These are phyloP conservation scores for Agonopterix arenella DNA, from an alignment of 2,888 invertebrate genomes.

Conservation along the genomic window DNA sequence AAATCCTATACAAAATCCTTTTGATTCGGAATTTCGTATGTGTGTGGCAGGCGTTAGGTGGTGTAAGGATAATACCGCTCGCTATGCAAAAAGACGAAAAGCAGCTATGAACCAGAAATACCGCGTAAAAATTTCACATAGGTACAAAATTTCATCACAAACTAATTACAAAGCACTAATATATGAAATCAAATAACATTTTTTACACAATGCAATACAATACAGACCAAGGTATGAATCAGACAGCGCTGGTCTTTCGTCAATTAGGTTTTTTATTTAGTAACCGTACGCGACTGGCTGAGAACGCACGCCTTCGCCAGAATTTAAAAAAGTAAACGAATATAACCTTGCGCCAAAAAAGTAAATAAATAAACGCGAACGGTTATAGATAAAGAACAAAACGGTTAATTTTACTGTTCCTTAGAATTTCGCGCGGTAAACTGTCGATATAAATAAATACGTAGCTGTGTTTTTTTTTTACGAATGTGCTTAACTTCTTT, in stretches of 20 bases:
- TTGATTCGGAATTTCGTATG: no score
- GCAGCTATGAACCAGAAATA: no score
- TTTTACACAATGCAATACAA: no score
- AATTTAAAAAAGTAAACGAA: conserved; percentile 5
- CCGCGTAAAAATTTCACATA: no score
- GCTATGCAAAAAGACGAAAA: no score
- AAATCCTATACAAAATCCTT: no score
- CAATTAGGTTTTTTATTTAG: conserved; percentile 5
- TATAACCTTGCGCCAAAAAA: conserved; percentile 11
- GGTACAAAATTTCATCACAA: no score
- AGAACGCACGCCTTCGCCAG: conserved; percentile 3
- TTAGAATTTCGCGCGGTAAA: conserved; percentile 1
- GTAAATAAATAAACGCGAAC: conserved; percentile 14
- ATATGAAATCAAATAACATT: no score
- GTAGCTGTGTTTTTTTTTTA: not conserved
- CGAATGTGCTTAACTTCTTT: not conserved
- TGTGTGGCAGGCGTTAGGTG: no score
- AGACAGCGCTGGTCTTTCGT: not conserved
- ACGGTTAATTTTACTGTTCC: not conserved
- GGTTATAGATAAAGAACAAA: conserved; percentile 11
- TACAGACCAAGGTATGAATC: no score
- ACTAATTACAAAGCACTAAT: no score
- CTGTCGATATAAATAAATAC: not conserved
- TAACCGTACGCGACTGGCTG: conserved; percentile 8
- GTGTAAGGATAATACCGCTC: no score